Base-by-base conservation (phyloP, 2,113 vertebrate species). In the Myrmophylax atrothorax region DNA sequence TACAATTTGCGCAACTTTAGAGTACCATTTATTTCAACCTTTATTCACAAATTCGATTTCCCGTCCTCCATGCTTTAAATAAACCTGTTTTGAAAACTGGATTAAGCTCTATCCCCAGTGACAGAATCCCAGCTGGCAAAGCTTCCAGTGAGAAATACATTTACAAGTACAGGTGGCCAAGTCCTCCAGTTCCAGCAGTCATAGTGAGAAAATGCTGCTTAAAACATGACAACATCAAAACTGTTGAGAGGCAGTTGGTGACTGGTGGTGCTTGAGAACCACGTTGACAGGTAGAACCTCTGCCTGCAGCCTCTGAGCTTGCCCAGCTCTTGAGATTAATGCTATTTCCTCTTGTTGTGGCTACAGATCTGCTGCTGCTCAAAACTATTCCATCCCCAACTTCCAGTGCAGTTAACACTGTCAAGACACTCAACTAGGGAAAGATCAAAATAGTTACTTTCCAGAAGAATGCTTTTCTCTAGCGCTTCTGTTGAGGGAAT, bases 51-150 rank as follows among this genome's bases (percentile, higher is more conserved):
- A 56, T 37, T 47, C 0, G 2, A 83, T 87, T 85, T 67, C 53
- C 50, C 0, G 0, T 91, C 85, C 72, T 83, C 74, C 46, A 24
- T 8, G 23, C 78, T 79, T 96, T 44, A 92, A 67, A 79, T 77
- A 68, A 88, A 89, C 47, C 35, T 79, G 13, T 58, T 88, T 59
- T 1, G 38, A 80, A 77, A 94, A 92, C 0, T 3, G 84, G 55
- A 77, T 84, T 56, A 88, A 85, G 49, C 40, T 91, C 67, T 70
- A 6, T 62, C 38, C 63, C 13, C 52, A 70, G 68, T 84, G 87
- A 85, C 53, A 70, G 59, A 77, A 84, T 94, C 79, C 70, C 90
- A 90, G 29, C 63, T 94, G 87, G 59, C 22, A 74, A 79, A 83
- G 42, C 35, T 93, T 89, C 70, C 55, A 53, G 38, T 83, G 75